Base-by-base conservation (phyloP, 1,140 invertebrate species). In the Adelges cooleyi region DNA sequence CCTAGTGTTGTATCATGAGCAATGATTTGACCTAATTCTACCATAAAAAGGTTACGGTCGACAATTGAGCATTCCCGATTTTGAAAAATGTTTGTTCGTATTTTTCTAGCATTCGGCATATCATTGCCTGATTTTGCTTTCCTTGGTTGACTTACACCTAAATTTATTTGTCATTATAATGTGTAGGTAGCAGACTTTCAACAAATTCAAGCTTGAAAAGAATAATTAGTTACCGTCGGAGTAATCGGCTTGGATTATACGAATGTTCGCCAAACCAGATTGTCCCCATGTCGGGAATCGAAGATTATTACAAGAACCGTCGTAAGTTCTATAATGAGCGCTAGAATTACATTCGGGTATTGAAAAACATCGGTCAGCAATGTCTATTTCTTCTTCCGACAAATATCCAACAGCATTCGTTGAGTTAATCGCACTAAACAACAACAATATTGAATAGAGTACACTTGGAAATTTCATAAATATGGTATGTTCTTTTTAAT, bases 281-380 rank as follows among this genome's bases (percentile, higher is more conserved):
- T 82, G 81, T 4, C 91, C 91, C 78, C 83, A 83, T 0, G 76
- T 78, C 0, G 88, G 84, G 69, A 84, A 81, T 20, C 78, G 70
- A 8, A 88, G 70, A 74, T 94, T 92, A 72, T 93, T 95, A 72
- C 91, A 95, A 1, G 86, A 82, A 0, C 90, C 91, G 73, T 94
- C 90, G 49, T 84, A 80, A 1, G 82, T 81, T 23, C 90, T 78
- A 71, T 90, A 92, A 51, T 79, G 78, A 20, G 29, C 53, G 25
- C 20, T 11, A 2, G 53, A 29, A 50, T 54, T 18, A 27, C 42
- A 67, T 29, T 22, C 5, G 10, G 46, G 42, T 15, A 40, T 40
- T 3, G 40, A 8, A 11, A 56, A 59, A 51, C 54, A 59, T 20
- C 3, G 11, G 20, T 59, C 54, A 17, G 22, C 40, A 3, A 59